phyloP scores from a whole-genome alignment of 1,140 invertebrate genomes.

The Orussus abietinus region DNA sequence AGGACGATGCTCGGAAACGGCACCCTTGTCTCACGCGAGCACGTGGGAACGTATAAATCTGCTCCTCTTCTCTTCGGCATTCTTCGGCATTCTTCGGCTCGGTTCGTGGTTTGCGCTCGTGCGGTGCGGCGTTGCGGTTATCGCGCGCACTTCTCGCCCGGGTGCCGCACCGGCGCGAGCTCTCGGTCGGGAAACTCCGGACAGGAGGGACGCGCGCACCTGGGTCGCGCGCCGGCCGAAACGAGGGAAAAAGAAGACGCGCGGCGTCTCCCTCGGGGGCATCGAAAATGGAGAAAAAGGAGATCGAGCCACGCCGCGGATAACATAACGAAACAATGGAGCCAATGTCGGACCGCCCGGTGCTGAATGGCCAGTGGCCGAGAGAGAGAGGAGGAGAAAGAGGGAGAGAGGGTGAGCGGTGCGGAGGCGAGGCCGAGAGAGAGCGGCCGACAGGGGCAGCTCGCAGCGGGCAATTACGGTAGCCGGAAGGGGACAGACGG shows the following conservation, averaged over 20 bases:
- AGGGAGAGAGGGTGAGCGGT: conserved; percentile 20
- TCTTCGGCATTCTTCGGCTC: too few relatives aligned
- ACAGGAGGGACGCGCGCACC: too few relatives aligned
- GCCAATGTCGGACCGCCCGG: conserved; percentile 9
- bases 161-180: too few relatives aligned
- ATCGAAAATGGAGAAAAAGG: not conserved
- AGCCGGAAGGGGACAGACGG: conserved; percentile 42
- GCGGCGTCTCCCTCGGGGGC: not conserved
- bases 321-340: conserved; percentile 15
- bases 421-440: conserved; percentile 20
- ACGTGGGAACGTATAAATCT: too few relatives aligned
- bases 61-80: too few relatives aligned
- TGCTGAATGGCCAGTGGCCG: conserved; percentile 9
- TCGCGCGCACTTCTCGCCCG: conserved; percentile 8
- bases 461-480: conserved; percentile 36
- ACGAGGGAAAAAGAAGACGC: too few relatives aligned
- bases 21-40: too few relatives aligned
- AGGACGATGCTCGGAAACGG: too few relatives aligned
- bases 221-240: too few relatives aligned
- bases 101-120: too few relatives aligned
- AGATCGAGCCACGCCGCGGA: not conserved
- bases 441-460: conserved; percentile 2
- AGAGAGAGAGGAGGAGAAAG: conserved; percentile 12
- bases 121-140: too few relatives aligned
- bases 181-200: too few relatives aligned